These are phyloP conservation scores for Stigmatopora nigra DNA, from an alignment of 2,113 vertebrate genomes.

Conservation along the genomic window DNA sequence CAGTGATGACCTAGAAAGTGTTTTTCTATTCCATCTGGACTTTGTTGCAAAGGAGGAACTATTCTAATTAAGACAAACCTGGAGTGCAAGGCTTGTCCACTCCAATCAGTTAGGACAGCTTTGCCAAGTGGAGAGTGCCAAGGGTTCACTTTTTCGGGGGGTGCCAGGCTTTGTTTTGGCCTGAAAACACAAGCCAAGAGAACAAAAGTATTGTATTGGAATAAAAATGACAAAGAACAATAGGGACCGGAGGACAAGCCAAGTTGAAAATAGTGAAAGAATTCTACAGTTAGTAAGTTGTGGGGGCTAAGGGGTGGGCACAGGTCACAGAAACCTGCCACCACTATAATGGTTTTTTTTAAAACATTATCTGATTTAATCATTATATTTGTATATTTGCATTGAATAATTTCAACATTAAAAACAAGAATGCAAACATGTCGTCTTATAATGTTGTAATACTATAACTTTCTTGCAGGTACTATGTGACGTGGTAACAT, in stretches of 20 bases:
- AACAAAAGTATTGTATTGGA: constrained; percentile 45
- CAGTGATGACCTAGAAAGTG: not conserved
- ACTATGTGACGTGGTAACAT: constrained; percentile 10
- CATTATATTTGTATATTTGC: no score
- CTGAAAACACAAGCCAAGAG: constrained; percentile 31
- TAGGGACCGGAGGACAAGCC: constrained; percentile 31
- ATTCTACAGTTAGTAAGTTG: not conserved
- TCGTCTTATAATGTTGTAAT: not conserved
- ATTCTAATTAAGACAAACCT: not conserved
- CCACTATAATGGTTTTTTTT: no score
- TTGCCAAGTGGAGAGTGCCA: constrained; percentile 9
- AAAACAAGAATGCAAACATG: not conserved
- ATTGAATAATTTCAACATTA: no score
- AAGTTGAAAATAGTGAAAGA: constrained; percentile 20
- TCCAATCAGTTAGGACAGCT: constrained; percentile 14
- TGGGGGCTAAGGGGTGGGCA: not conserved
- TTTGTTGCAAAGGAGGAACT: not conserved
- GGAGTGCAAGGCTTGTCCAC: not conserved
- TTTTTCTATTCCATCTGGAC: not conserved
- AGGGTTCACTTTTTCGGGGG: constrained; percentile 15
- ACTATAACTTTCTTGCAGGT: constrained; percentile 10
- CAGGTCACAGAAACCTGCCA: no score
- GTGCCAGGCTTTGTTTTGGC: constrained; percentile 35
- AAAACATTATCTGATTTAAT: no score
- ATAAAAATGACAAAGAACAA: constrained; percentile 49